A percentile compares a stretch with the other conserved stretches of the same genome.
These are phyloP conservation scores for Sparidentex hasta DNA, from an alignment of 2,797 vertebrate genomes.

Conservation along the genomic window DNA sequence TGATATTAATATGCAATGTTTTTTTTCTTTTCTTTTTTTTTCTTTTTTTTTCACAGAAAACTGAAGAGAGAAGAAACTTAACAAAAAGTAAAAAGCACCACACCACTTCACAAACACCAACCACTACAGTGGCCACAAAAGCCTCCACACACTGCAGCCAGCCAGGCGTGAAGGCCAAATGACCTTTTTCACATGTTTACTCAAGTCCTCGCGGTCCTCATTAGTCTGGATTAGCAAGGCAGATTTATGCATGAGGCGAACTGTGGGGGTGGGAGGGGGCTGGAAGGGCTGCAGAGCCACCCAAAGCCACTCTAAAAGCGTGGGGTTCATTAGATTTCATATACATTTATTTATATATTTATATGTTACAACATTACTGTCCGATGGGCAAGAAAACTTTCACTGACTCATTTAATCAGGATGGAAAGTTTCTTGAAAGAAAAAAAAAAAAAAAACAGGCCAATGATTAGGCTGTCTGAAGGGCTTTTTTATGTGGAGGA, in stretches of 20 bases:
- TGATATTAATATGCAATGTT: slow-evolving; percentile 11
- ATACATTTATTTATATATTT: not conserved
- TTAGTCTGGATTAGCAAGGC: slow-evolving; percentile 71
- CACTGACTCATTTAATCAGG: not conserved
- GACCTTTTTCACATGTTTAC: slow-evolving; percentile 70
- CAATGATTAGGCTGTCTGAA: slow-evolving; percentile 10
- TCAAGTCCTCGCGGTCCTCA: slow-evolving; percentile 58
- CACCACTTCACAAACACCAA: slow-evolving; percentile 34
- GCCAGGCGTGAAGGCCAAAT: slow-evolving; percentile 57
- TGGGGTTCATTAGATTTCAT: not conserved
- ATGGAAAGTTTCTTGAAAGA: not conserved
- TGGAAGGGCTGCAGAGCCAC: not conserved
- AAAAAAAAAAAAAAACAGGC: not conserved
- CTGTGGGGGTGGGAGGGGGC: not conserved
- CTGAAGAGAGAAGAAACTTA: not conserved
- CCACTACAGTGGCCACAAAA: slow-evolving; percentile 16
- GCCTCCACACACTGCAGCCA: slow-evolving; percentile 26
- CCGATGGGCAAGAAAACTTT: not conserved
- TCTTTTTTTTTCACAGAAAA: not conserved
- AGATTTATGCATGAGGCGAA: slow-evolving; percentile 55
- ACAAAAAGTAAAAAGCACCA: slow-evolving; percentile 29
- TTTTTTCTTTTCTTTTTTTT: too few species aligned
- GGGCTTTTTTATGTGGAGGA: slow-evolving; percentile 4
- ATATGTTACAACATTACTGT: not conserved
- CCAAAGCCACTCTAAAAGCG: slow-evolving; percentile 6